Conservation (phyloP, 2,888 invertebrate genomes). For the Prosapia bicincta region DNA sequence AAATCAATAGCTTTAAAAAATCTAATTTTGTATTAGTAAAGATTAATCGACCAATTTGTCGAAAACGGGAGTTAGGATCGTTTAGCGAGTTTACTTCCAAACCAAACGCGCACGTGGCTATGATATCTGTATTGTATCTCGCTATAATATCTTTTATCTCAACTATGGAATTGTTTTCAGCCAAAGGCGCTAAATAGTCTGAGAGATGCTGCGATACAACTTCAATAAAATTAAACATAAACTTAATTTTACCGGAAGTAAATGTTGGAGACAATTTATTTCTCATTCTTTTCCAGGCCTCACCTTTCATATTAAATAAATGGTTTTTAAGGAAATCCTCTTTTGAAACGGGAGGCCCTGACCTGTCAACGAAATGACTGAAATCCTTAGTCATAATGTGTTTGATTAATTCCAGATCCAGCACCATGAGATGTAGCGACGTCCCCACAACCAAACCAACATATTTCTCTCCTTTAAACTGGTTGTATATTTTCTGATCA, state of each 20-base stretch:
- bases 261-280: constrained; percentile 53
- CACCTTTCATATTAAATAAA: constrained; percentile 49
- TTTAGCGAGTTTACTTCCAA: constrained; percentile 47
- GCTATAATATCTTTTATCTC: constrained; percentile 48
- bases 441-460: too few species aligned
- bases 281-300: constrained; percentile 53
- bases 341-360: constrained; percentile 44
- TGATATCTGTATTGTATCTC: constrained; percentile 51
- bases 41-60: constrained; percentile 41
- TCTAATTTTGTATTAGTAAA: background rate
- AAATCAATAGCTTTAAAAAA: constrained; percentile 34
- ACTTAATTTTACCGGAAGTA: constrained; percentile 54
- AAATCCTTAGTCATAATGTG: constrained; percentile 50
- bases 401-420: constrained; percentile 50
- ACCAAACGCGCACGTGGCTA: constrained; percentile 51
- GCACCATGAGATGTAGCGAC: constrained; percentile 49
- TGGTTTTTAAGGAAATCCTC: constrained; percentile 46
- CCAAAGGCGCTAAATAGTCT: constrained; percentile 39
- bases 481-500: too few species aligned
- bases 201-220: constrained; percentile 46
- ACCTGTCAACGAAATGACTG: constrained; percentile 49
- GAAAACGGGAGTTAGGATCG: constrained; percentile 46
- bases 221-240: constrained; percentile 50
- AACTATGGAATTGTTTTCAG: constrained; percentile 33
- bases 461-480: too few species aligned